phyloP scores from a whole-genome alignment of 2,113 vertebrate species.

The Arizona elegans region DNA sequence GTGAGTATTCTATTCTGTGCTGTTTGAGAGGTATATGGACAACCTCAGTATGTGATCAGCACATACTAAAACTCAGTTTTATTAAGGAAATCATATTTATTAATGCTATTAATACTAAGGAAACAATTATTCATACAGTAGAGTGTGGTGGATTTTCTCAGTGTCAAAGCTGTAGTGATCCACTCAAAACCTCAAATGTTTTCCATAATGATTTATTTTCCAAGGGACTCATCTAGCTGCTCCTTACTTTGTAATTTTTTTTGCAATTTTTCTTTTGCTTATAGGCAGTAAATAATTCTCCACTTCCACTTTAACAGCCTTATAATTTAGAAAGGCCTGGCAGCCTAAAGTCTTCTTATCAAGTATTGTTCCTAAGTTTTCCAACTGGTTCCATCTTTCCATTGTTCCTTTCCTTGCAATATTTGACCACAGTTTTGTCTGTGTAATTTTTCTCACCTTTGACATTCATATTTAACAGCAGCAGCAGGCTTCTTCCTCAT shows the following conservation, averaged over 20 bases:
- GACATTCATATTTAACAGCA: not conserved
- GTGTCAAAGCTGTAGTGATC: not conserved
- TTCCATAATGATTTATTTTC: not conserved
- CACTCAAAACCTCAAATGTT: not conserved
- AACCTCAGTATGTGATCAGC: not conserved
- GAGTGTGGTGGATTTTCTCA: not conserved
- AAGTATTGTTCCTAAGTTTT: not conserved
- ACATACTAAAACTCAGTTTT: not conserved
- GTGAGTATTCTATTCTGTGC: not conserved
- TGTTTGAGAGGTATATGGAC: not conserved
- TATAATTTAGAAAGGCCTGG: not conserved
- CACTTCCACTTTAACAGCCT: not conserved
- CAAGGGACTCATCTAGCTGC: not conserved
- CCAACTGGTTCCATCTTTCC: not conserved
- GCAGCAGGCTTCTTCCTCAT: not conserved
- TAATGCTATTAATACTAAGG: not conserved
- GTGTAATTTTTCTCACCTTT: not conserved
- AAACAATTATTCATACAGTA: not conserved
- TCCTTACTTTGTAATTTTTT: not conserved
- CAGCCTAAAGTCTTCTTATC: not conserved
- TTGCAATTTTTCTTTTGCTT: not conserved
- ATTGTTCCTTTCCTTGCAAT: not conserved
- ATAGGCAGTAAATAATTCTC: not conserved
- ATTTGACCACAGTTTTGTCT: not conserved
- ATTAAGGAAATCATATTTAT: not conserved